Conservation (phyloP, 2,888 invertebrate genomes). For the Clivina fossor region DNA sequence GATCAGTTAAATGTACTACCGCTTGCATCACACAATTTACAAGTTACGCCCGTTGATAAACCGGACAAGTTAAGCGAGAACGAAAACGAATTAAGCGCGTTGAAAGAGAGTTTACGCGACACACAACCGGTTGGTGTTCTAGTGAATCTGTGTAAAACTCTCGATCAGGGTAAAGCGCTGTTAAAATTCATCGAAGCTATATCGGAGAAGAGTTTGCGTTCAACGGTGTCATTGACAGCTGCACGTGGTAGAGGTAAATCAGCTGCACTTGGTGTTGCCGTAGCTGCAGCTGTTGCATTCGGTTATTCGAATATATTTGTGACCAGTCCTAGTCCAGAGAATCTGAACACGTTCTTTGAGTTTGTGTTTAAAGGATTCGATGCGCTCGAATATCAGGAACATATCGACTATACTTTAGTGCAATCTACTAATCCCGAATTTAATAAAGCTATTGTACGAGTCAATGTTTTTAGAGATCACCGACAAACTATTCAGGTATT, state of each 20-base stretch:
- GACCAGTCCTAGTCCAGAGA: constrained; percentile 97
- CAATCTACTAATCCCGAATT: constrained; percentile 95
- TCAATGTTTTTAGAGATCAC: constrained; percentile 88
- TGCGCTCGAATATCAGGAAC: constrained; percentile 91
- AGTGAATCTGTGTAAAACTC: constrained; percentile 85
- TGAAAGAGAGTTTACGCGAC: constrained; percentile 83
- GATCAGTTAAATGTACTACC: constrained; percentile 91
- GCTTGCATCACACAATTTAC: constrained; percentile 83
- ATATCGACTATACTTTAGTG: constrained; percentile 91
- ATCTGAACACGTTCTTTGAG: constrained; percentile 95
- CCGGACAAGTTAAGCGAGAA: constrained; percentile 54
- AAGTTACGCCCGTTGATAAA: constrained; percentile 71
- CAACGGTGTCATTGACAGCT: constrained; percentile 94
- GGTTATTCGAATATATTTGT: constrained; percentile 91
- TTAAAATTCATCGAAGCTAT: constrained; percentile 93
- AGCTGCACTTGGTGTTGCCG: constrained; percentile 90
- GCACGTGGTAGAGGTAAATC: constrained; percentile 98
- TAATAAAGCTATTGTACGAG: constrained; percentile 92
- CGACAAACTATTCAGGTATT: constrained; percentile 88
- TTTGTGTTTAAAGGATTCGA: constrained; percentile 96
- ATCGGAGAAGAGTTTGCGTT: constrained; percentile 84
- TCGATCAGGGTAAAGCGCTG: constrained; percentile 91
- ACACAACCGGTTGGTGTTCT: constrained; percentile 90
- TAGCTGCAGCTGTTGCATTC: constrained; percentile 82
- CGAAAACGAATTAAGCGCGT: constrained; percentile 66